phyloP scores from a whole-genome alignment of 2,888 invertebrate genomes.

The Lepidocyrtinus sp. region DNA sequence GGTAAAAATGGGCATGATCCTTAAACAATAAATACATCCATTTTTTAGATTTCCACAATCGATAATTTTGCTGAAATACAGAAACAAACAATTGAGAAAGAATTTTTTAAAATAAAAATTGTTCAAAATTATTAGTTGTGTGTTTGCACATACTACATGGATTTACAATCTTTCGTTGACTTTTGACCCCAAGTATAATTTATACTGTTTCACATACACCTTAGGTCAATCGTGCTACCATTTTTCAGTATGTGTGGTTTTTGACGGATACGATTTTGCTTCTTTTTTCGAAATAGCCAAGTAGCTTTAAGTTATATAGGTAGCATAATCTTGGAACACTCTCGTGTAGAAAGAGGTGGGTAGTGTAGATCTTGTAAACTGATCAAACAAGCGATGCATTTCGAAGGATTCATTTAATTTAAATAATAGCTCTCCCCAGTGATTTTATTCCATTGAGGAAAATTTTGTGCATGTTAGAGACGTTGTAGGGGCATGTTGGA shows the following conservation, averaged over 20 bases:
- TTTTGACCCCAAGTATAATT: constrained; percentile 21
- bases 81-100: not conserved
- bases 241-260: constrained; percentile 52
- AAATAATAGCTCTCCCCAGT: constrained; percentile 41
- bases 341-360: not conserved
- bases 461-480: constrained; percentile 11
- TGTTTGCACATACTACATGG: not conserved
- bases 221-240: constrained; percentile 50
- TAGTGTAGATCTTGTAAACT: constrained; percentile 35
- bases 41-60: constrained; percentile 51
- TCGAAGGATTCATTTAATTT: constrained; percentile 45
- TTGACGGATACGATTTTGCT: not conserved
- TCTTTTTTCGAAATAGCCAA: not conserved
- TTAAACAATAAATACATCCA: constrained; percentile 51
- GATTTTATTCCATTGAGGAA: not conserved
- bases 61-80: constrained; percentile 31
- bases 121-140: not conserved
- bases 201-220: constrained; percentile 33
- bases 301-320: constrained; percentile 38
- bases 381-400: constrained; percentile 51
- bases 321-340: not conserved
- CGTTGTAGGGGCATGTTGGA: not conserved
- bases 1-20: constrained; percentile 48
- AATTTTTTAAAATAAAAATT: not conserved
- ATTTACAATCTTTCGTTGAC: constrained; percentile 24